phyloP scores from a whole-genome alignment of 2,888 invertebrate species.

The Platyscelio sp. region DNA sequence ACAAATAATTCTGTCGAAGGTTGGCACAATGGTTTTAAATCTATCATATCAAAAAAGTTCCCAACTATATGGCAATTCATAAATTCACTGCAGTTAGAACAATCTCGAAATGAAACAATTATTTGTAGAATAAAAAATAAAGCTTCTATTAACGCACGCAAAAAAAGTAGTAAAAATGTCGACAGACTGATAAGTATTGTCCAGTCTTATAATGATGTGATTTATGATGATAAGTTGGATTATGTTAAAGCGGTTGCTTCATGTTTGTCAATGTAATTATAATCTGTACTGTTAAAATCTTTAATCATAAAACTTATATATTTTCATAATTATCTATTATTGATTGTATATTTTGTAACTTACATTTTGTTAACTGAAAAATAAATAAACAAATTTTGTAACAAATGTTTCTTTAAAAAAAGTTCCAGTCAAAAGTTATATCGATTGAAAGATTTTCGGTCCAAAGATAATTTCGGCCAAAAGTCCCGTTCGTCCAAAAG shows the following conservation, averaged over 20 bases:
- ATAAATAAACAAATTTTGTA: no score
- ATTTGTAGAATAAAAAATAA: not conserved
- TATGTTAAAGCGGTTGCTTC: not conserved
- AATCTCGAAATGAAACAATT: not conserved
- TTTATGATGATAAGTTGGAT: not conserved
- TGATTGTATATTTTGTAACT: not conserved
- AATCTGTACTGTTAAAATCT: not conserved
- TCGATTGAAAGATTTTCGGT: no score
- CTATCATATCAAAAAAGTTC: not conserved
- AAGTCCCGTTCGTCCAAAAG: no score
- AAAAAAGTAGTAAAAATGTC: not conserved
- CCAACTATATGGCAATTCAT: conserved; percentile 11
- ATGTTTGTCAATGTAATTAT: not conserved
- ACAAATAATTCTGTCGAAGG: conserved; percentile 23
- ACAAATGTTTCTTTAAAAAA: no score
- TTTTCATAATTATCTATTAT: not conserved
- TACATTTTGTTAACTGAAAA: no score
- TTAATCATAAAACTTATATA: not conserved
- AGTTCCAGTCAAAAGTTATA: no score
- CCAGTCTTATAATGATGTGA: not conserved
- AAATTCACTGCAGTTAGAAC: not conserved
- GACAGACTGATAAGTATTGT: not conserved
- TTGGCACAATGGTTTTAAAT: conserved; percentile 15
- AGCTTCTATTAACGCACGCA: not conserved
- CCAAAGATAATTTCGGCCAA: no score